These are phyloP conservation scores for Pogonocichla stellata DNA, from an alignment of 2,113 vertebrate genomes.

Conservation along the genomic window DNA sequence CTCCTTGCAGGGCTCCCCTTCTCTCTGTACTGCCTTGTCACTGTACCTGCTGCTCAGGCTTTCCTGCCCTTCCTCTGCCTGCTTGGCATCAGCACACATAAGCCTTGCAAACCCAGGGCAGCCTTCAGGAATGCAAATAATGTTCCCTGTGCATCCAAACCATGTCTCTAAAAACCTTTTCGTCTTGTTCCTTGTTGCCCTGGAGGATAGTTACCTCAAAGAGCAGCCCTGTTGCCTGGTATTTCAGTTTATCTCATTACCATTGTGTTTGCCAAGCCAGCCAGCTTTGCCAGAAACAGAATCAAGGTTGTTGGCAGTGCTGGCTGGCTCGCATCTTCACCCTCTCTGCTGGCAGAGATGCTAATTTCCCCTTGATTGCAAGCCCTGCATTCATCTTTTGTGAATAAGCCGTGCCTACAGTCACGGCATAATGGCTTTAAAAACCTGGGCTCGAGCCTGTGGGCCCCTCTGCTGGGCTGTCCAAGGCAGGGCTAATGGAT, in stretches of 20 bases:
- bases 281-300: conserved; percentile 69
- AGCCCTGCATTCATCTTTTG: conserved; percentile 67
- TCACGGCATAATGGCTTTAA: conserved; percentile 34
- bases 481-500: conserved; percentile 62
- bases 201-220: conserved; percentile 76
- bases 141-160: conserved; percentile 15
- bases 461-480: conserved; percentile 5
- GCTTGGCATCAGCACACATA: neutral
- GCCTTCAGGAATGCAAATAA: conserved; percentile 52
- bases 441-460: neutral
- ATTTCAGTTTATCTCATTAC: conserved; percentile 71
- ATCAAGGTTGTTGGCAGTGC: conserved; percentile 69
- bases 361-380: conserved; percentile 73
- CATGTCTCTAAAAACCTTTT: conserved; percentile 62
- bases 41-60: neutral
- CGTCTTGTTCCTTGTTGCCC: conserved; percentile 59
- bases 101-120: neutral
- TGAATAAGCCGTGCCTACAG: conserved; percentile 63
- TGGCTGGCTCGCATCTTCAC: conserved; percentile 28
- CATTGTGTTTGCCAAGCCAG: conserved; percentile 57
- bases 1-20: neutral
- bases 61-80: neutral
- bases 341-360: conserved; percentile 42
- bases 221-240: conserved; percentile 53
- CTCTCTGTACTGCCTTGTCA: neutral